Evolutionary conservation across 2,797 vertebrate genomes (phyloP).

Genomic region (Paedocypris micromegethes): DNA sequence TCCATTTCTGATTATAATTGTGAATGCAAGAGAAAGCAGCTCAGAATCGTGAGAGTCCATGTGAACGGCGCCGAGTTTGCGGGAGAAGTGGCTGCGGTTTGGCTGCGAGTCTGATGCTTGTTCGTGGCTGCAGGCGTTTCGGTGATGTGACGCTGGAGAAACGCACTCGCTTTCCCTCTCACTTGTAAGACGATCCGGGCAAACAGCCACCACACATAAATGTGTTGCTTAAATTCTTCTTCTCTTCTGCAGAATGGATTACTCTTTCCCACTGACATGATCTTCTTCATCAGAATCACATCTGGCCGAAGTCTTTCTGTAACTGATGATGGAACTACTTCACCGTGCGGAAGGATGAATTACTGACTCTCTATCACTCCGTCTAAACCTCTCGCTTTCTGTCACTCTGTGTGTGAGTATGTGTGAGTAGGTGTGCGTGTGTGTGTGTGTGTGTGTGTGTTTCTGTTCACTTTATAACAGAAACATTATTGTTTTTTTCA

Average conservation of each 20-base stretch:
- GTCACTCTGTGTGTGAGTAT: too few relatives aligned
- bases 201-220: constrained; percentile 69
- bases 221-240: constrained; percentile 62
- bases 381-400: too few relatives aligned
- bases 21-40: too few relatives aligned
- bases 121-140: constrained; percentile 24
- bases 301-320: constrained; percentile 38
- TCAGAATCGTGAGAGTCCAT: constrained; percentile 4
- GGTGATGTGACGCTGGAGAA: constrained; percentile 36
- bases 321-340: too few relatives aligned
- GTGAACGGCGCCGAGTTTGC: not conserved
- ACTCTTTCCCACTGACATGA: constrained; percentile 11
- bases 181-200: constrained; percentile 69
- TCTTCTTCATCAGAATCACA: constrained; percentile 14
- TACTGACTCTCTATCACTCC: too few relatives aligned
- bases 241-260: constrained; percentile 29
- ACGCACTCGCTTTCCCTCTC: constrained; percentile 45
- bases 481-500: too few relatives aligned
- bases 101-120: constrained; percentile 34
- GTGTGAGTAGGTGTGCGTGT: too few relatives aligned
- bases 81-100: constrained; percentile 20
- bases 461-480: too few relatives aligned
- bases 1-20: too few relatives aligned
- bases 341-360: too few relatives aligned
- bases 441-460: too few relatives aligned